Evolutionary conservation across 2,113 vertebrate species (phyloP), one percentile per base, ranked within the genome.

Genomic region (Pyxicephalus adspersus): DNA sequence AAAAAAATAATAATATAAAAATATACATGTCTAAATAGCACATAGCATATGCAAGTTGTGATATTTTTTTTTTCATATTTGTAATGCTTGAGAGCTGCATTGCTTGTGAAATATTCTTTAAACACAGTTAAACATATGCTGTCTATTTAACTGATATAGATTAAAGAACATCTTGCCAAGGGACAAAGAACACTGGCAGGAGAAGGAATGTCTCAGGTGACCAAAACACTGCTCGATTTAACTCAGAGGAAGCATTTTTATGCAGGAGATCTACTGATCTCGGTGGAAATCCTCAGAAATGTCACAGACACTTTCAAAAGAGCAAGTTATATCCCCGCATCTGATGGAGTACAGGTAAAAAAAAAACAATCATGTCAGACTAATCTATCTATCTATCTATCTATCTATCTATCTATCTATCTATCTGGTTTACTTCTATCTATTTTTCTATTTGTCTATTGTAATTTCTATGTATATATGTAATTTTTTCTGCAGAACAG

Each of bases 131-230:
- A 54, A 64, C 45, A 74, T 80, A 45, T 81, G 51, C 20, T 72
- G 55, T 78, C 26, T 65, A 25, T 81, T 81, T 73, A 25, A 81
- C 54, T 60, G 22, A 64, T 64, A 20, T 83, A 99, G 97, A 96
- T 99, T 89, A 97, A 98, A 91, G 97, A 97, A 77, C 96, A 99
- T 83, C 95, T 99, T 67, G 96, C 97, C 0, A 99, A 99, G 86
- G 98, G 98, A 45, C 97, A 98, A 87, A 92, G 96, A 84, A 96
- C 89, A 83, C 87, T 97, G 83, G 98, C 97, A 5, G 96, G 96
- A 20, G 96, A 98, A 83, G 97, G 97, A 45, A 99, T 99, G 98
- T 98, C 97, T 87, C 96, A 97, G 86, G 98, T 99, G 84, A 99
- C 98, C 6, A 99, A 98, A 90, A 98, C 94, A 20, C 91, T 99